phyloP scores from a whole-genome alignment of 2,888 invertebrate genomes.

The Macaria liturata region DNA sequence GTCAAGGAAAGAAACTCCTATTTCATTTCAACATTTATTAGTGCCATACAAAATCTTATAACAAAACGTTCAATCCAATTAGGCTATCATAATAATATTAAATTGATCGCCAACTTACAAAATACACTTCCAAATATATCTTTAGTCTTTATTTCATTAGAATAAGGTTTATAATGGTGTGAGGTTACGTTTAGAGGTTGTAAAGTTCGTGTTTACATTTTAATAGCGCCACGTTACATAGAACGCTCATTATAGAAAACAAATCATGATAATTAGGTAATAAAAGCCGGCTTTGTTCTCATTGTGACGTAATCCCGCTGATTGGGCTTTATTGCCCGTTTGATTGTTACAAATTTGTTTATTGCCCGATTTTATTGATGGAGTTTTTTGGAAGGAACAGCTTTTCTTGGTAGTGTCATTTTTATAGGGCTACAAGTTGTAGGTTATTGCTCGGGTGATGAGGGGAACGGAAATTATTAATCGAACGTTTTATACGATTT shows the following conservation, averaged over 20 bases:
- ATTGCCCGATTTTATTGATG: conserved; percentile 43
- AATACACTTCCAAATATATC: conserved; percentile 20
- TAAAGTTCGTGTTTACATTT: conserved; percentile 30
- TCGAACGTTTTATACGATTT: no score
- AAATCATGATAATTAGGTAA: conserved; percentile 79
- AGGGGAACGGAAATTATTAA: no score
- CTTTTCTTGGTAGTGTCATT: conserved; percentile 28
- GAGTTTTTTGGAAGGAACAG: conserved; percentile 20
- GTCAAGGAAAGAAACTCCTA: background rate
- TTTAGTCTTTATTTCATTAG: conserved; percentile 8
- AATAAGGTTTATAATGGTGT: conserved; percentile 36
- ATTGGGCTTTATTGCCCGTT: conserved; percentile 66
- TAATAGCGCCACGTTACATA: conserved; percentile 60
- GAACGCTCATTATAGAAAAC: conserved; percentile 74
- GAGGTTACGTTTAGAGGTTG: conserved; percentile 3
- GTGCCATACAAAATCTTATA: conserved; percentile 25
- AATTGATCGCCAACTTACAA: conserved; percentile 38
- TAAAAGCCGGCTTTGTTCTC: conserved; percentile 68
- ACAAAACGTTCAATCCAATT: conserved; percentile 71
- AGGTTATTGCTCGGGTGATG: no score
- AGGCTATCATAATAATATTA: conserved; percentile 63
- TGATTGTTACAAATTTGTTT: conserved; percentile 80
- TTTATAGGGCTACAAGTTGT: background rate
- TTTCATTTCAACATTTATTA: conserved; percentile 8
- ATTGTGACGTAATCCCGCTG: conserved; percentile 68